Evolutionary conservation across 2,113 vertebrate genomes (phyloP).

Genomic region (Channa maculata): DNA sequence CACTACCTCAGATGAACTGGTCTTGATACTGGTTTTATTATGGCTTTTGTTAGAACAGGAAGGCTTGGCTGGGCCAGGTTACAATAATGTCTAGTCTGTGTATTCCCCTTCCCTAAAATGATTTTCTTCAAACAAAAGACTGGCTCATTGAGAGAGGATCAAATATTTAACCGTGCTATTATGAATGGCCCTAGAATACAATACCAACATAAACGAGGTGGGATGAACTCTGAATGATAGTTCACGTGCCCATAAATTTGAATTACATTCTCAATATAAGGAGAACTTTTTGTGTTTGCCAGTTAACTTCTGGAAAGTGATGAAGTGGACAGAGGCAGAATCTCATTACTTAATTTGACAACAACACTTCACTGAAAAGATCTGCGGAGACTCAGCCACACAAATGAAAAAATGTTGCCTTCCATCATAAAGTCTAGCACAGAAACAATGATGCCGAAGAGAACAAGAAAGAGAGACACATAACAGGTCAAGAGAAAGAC

Average conservation of each 20-base stretch:
- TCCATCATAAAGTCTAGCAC: not conserved
- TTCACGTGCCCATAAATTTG: not conserved
- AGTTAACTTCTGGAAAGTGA: slow-evolving; percentile 18
- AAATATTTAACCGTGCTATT: slow-evolving; percentile 27
- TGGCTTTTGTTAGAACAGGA: slow-evolving; percentile 57
- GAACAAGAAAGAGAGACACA: not conserved
- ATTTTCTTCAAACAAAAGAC: slow-evolving; percentile 42
- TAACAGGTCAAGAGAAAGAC: not conserved
- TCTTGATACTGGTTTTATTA: slow-evolving; percentile 45
- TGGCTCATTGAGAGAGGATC: slow-evolving; percentile 13
- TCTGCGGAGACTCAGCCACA: slow-evolving; percentile 4
- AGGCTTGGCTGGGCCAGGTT: slow-evolving; percentile 36
- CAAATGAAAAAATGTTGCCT: slow-evolving; percentile 10
- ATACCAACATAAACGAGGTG: not conserved
- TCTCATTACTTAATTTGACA: slow-evolving; percentile 10
- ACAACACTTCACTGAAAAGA: slow-evolving; percentile 18
- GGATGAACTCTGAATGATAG: slow-evolving; percentile 11
- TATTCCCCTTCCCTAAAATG: slow-evolving; percentile 27
- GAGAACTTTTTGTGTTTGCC: not conserved
- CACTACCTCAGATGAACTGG: slow-evolving; percentile 37
- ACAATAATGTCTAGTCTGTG: slow-evolving; percentile 26
- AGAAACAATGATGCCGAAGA: not conserved
- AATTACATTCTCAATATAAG: not conserved
- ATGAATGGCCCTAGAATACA: slow-evolving; percentile 8
- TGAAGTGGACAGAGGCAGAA: not conserved